Evolutionary conservation across 2,888 invertebrate species (phyloP).

Genomic region (Sisyra nigra): DNA sequence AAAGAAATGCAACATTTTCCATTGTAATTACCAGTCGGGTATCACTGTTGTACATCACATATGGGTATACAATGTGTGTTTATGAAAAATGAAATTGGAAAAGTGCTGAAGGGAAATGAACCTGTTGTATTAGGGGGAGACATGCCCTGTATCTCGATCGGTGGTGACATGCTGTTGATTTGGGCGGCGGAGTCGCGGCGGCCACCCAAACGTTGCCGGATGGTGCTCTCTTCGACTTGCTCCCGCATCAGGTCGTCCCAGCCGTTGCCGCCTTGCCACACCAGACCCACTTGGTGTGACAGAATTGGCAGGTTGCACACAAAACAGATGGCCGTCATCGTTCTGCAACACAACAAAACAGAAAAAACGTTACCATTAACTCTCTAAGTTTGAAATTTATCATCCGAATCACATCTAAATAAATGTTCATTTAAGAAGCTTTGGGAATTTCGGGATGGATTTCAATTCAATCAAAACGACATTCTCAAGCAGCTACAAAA

Average conservation of each 20-base stretch:
- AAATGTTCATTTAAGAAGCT: not conserved
- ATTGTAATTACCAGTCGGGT: no score
- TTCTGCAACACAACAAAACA: conserved; percentile 39
- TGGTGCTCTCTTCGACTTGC: conserved; percentile 71
- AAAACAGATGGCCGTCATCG: conserved; percentile 89
- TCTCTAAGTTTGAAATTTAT: no score
- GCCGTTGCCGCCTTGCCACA: conserved; percentile 88
- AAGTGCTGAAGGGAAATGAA: not conserved
- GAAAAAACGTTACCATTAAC: not conserved
- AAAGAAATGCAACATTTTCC: no score
- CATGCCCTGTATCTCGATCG: conserved; percentile 51
- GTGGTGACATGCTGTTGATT: conserved; percentile 70
- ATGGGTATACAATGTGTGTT: no score
- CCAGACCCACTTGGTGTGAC: conserved; percentile 84
- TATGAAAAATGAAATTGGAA: no score
- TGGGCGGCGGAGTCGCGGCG: conserved; percentile 84
- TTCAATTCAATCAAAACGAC: not conserved
- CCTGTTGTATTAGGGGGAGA: conserved; percentile 38
- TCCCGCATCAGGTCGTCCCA: conserved; percentile 87
- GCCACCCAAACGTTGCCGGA: conserved; percentile 69
- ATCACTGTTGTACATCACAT: no score
- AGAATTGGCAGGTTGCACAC: conserved; percentile 91
- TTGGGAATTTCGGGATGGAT: not conserved
- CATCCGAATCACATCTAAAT: no score
- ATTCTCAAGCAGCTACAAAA: not conserved